A percentile compares a stretch with the other conserved stretches of the same genome.
Evolutionary conservation across 1,140 invertebrate species (phyloP).

Genomic region (Papilio polyxenes): DNA sequence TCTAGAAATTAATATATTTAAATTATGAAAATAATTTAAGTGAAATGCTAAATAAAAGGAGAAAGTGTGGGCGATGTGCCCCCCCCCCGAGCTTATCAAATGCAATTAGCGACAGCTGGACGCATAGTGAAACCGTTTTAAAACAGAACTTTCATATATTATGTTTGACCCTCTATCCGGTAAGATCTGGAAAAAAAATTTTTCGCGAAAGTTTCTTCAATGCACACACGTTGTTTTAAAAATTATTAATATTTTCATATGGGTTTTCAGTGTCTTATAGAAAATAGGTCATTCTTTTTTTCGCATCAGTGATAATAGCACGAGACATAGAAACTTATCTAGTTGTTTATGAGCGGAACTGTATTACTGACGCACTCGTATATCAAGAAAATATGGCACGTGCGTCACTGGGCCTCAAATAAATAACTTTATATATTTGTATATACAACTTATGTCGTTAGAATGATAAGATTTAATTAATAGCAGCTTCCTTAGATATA

Average conservation of each 20-base stretch:
- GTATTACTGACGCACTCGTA: slow-evolving; percentile 9
- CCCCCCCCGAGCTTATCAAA: neutral
- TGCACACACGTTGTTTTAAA: no score
- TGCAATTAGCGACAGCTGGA: neutral
- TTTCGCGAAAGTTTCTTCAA: neutral
- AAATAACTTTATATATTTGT: neutral
- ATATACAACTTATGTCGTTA: neutral
- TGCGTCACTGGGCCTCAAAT: slow-evolving; percentile 12
- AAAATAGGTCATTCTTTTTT: slow-evolving; percentile 9
- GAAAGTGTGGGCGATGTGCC: neutral
- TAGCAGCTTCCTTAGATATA: neutral
- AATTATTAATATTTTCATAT: no score
- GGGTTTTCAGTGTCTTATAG: neutral
- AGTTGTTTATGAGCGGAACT: slow-evolving; percentile 13
- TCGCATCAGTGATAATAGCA: neutral
- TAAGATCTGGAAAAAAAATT: neutral
- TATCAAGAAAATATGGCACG: slow-evolving; percentile 5
- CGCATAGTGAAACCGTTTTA: neutral
- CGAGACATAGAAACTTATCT: slow-evolving; percentile 13
- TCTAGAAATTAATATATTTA: no score
- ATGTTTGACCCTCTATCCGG: neutral
- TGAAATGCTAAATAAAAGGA: neutral
- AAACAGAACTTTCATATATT: neutral
- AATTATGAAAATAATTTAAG: neutral
- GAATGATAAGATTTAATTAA: slow-evolving; percentile 25